phyloP scores from a whole-genome alignment of 2,113 vertebrate species.

The Myotis lucifugus region DNA sequence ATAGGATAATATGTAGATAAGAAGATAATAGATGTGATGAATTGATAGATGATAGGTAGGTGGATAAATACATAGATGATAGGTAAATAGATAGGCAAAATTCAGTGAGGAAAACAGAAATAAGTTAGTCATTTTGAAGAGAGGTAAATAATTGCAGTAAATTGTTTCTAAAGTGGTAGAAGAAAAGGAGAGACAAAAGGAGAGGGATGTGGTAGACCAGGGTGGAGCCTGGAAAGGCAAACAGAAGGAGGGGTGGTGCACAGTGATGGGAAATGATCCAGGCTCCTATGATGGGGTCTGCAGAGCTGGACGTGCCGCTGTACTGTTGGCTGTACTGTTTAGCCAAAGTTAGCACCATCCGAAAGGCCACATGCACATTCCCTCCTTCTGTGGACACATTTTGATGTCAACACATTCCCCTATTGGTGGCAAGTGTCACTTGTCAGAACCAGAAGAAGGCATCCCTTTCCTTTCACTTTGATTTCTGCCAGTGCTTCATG shows the following conservation, averaged over 20 bases:
- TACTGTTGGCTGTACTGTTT: neutral
- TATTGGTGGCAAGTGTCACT: neutral
- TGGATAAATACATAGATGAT: neutral
- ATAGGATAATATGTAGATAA: neutral
- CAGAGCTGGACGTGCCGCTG: neutral
- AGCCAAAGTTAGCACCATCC: neutral
- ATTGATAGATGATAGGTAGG: neutral
- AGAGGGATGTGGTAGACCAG: fast-evolving
- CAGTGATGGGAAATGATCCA: neutral
- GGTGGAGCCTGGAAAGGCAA: neutral
- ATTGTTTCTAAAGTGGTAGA: no score
- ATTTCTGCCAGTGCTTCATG: neutral
- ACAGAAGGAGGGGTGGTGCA: neutral
- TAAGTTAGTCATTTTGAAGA: neutral
- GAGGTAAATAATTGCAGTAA: neutral
- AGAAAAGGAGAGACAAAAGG: neutral
- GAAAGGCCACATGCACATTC: neutral
- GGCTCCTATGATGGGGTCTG: fast-evolving
- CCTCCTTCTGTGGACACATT: neutral
- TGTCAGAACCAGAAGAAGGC: neutral
- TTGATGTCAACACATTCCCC: neutral
- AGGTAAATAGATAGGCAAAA: neutral
- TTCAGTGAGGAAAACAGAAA: neutral
- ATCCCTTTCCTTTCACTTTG: neutral
- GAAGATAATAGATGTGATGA: neutral